Base-by-base conservation (phyloP, 2,888 invertebrate genomes). In the Neoscelio sp. region DNA sequence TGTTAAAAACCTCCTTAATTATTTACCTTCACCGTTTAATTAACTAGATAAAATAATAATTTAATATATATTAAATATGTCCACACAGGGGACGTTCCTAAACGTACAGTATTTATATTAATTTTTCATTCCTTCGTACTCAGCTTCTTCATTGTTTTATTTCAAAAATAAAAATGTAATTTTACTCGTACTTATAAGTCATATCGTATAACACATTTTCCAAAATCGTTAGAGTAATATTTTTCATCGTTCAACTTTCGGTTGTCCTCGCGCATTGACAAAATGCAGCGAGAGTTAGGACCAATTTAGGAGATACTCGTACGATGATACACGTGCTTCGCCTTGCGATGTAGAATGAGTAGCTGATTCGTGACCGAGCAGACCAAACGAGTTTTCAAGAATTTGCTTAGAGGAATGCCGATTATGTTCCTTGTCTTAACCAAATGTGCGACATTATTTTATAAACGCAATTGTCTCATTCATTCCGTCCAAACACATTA, bases 311-410 rank as follows among this genome's bases (percentile, higher is more conserved):
- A 83, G 82, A 84, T 81, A 80, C 78, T 83, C 60, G 70, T 54
- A 71, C 78, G 67, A 82, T 83, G 80, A 76, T 83, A 76, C 82
- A 76, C 79, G 79, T 81, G 82, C 78, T 70, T 82, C 60, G 79
- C 65, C 80, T 84, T 76, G 71, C 73, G 78, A 83, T 74, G 82
- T 81, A 79, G 85, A 83, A 83, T 85, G 83, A 82, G 85, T 82
- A 54, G 82, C 81, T 82, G 85, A 79, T 80, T 84, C 81, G 82
- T 83, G 80, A 75, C 80, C 82, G 74, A 85, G 83, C 84, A 83
- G 83, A 85, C 84, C 87, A 86, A 87, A 88, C 88, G 85, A 85
- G 88, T 88, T 88, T 85, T 86, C 85, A 85, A 87, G 88, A 87
- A 88, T 88, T 87, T 87, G 85, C 86, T 86, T 85, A 85, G 80